Evolutionary conservation across 1,140 invertebrate species (phyloP), one percentile per base, ranked within the genome.

Genomic region (Frieseomelitta varia): DNA sequence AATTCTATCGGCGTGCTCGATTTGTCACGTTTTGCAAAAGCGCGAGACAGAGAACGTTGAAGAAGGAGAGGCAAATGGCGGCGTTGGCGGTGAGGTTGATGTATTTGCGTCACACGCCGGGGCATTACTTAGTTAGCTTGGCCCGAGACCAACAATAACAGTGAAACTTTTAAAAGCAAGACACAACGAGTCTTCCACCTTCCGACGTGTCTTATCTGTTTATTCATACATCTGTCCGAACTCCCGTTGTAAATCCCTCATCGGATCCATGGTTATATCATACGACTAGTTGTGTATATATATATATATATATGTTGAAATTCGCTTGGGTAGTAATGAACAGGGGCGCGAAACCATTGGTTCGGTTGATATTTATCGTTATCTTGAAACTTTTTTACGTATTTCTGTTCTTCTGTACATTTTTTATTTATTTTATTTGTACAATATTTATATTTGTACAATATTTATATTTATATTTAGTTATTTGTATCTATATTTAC

Each of bases 141-240:
- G 90, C 90, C 55, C 74, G 61, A 34, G 27, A 91, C 90, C 90
- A 91, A 91, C 78, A 77, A 84, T 87, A 91, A 91, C 90, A 90
- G 56, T 19, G 79, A 75, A 73, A 84, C 74, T 91, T 91, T 91
- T 91, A 90, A 91, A 88, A 84, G 53, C 71, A 51, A 84, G 78
- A 87, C 47, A 47, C 39, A 47, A 34, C 72, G 78, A 68, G 63
- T 75, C 56, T 84, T 86, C 77, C 74, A 69, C 88, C 81, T 0
- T 74, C 21, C 17, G 21, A 69, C 27, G 65, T 47, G 19, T 39
- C 19, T 27, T 27, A 21, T 39, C 81, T 89, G 72, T 89, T 80
- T 86, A 87, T 75, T 75, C 78, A 56, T 58, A 79, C 78, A 74
- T 81, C 68, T 78, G 74, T 86, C 80, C 14, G 39, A 67, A 56